Conservation (phyloP, 2,113 vertebrate genomes). For the Neogobius melanostomus region DNA sequence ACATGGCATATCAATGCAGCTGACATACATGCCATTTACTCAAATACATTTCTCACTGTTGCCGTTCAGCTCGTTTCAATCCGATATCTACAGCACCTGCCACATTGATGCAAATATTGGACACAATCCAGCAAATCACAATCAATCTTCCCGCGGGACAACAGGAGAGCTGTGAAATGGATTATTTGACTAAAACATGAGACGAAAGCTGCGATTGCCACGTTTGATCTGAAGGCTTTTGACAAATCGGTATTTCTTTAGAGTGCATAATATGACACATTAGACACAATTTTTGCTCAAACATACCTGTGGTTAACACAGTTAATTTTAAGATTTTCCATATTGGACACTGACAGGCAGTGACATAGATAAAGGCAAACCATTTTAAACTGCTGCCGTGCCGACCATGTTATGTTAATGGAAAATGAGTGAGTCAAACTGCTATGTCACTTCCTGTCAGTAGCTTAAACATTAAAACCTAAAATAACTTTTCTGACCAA, state of each 20-base stretch:
- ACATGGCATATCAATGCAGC: background rate
- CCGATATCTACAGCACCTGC: constrained; percentile 19
- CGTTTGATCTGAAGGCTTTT: background rate
- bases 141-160: constrained; percentile 10
- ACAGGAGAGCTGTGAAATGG: background rate
- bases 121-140: constrained; percentile 9
- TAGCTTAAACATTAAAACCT: too few relatives aligned
- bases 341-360: too few relatives aligned
- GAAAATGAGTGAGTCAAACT: too few relatives aligned
- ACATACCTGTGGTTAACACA: background rate
- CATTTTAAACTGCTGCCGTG: too few relatives aligned
- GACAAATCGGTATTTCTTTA: background rate
- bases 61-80: constrained; percentile 3
- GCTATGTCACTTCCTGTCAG: too few relatives aligned
- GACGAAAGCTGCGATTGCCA: background rate
- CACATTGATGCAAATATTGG: constrained; percentile 8
- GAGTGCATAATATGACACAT: too few relatives aligned
- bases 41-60: constrained; percentile 5
- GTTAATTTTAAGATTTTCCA: too few relatives aligned
- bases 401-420: too few relatives aligned
- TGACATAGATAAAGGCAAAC: too few relatives aligned
- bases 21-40: constrained; percentile 4
- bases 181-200: constrained; percentile 5
- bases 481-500: too few relatives aligned
- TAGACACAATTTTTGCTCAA: too few relatives aligned